Conservation (phyloP, 2,113 vertebrate genomes). For the Channa maculata region DNA sequence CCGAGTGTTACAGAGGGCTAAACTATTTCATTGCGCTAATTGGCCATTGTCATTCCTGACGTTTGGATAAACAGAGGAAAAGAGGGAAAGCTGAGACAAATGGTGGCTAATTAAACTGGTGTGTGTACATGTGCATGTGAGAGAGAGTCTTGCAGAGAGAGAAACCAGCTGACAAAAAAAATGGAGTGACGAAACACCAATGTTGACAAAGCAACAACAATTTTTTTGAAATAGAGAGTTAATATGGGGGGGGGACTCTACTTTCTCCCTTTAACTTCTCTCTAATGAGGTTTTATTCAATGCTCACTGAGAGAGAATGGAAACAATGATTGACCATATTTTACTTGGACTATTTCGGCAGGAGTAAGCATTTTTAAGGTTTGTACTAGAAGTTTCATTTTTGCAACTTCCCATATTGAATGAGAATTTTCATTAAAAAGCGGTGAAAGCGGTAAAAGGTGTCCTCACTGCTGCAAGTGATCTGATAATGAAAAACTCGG, state of each 20-base stretch:
- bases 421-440: slow-evolving; percentile 35
- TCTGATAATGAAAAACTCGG: slow-evolving; percentile 30
- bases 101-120: slow-evolving; percentile 92
- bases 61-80: slow-evolving; percentile 92
- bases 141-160: slow-evolving; percentile 13
- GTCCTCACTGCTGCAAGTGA: slow-evolving; percentile 10
- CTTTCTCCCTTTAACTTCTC: slow-evolving; percentile 47
- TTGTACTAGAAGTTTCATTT: neutral
- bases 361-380: slow-evolving; percentile 10
- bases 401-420: slow-evolving; percentile 8
- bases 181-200: slow-evolving; percentile 53
- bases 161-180: slow-evolving; percentile 70
- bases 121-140: slow-evolving; percentile 47
- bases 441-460: neutral
- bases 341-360: slow-evolving; percentile 24
- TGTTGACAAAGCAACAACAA: slow-evolving; percentile 67
- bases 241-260: slow-evolving; percentile 30
- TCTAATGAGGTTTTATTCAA: slow-evolving; percentile 72
- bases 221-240: slow-evolving; percentile 46
- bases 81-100: slow-evolving; percentile 89
- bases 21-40: slow-evolving; percentile 94
- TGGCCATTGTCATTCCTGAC: slow-evolving; percentile 91
- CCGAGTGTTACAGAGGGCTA: slow-evolving; percentile 82
- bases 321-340: slow-evolving; percentile 36
- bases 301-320: slow-evolving; percentile 37